Percentiles rank a stretch among this genome's conserved stretches.
phyloP scores from a whole-genome alignment of 64 coral and sea anemone genomes.

The Pocillopora damicornis region DNA sequence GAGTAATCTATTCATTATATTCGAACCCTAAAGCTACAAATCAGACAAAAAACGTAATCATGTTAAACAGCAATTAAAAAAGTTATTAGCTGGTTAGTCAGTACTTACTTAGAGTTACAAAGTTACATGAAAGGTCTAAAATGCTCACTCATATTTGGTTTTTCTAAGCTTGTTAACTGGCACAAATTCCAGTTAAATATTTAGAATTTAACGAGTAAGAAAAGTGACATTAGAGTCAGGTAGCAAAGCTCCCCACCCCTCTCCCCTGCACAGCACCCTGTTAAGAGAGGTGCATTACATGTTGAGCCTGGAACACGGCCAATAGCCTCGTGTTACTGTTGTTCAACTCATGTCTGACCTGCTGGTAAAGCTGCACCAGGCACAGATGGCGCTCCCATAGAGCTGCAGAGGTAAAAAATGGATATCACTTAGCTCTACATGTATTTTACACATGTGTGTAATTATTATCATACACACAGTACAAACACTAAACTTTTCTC shows the following conservation, averaged over 20 bases:
- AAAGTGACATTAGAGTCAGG: neutral
- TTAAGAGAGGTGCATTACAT: slow-evolving; percentile 78
- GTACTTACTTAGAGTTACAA: neutral
- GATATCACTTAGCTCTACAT: neutral
- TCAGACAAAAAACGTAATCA: no score
- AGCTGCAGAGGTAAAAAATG: slow-evolving; percentile 18
- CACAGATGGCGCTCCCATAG: slow-evolving; percentile 81
- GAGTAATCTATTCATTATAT: no score
- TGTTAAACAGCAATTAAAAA: no score
- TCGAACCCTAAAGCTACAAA: no score
- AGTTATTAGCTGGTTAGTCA: neutral
- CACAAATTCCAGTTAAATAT: neutral
- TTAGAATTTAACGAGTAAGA: neutral
- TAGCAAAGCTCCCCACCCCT: slow-evolving; percentile 28
- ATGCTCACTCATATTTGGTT: neutral
- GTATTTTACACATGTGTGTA: neutral
- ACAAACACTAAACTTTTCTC: no score
- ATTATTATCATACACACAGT: no score
- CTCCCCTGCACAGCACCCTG: slow-evolving; percentile 51
- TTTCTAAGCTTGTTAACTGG: neutral
- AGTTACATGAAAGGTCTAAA: neutral
- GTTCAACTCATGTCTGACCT: slow-evolving; percentile 96
- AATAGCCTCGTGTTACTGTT: slow-evolving; percentile 85
- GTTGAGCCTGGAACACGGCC: slow-evolving; percentile 91
- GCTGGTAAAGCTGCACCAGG: slow-evolving; percentile 80